phyloP scores from a whole-genome alignment of 1,140 invertebrate species.

The Drosophila prosaltans region DNA sequence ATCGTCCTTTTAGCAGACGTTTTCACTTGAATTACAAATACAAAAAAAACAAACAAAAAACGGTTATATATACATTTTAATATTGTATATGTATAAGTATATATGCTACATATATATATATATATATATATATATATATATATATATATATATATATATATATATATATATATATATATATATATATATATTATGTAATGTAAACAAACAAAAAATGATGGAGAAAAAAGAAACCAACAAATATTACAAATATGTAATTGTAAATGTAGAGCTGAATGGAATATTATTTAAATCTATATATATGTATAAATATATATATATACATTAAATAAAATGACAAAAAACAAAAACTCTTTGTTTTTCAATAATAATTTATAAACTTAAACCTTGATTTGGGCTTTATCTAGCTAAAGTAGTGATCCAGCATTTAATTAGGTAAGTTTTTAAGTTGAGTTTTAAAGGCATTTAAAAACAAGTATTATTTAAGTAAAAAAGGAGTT shows the following conservation, averaged over 20 bases:
- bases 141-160: slow-evolving; percentile 47
- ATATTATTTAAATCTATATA: slow-evolving; percentile 75
- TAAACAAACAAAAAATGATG: slow-evolving; percentile 45
- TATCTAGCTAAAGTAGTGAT: too few relatives aligned
- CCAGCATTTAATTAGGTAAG: too few relatives aligned
- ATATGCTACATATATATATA: slow-evolving; percentile 47
- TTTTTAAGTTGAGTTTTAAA: too few relatives aligned
- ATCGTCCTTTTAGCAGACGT: slow-evolving; percentile 60
- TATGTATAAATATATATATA: slow-evolving; percentile 33
- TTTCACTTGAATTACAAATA: slow-evolving; percentile 51
- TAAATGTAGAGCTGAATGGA: slow-evolving; percentile 81
- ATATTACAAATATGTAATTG: slow-evolving; percentile 78
- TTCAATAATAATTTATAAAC: too few relatives aligned
- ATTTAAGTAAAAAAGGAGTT: too few relatives aligned
- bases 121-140: slow-evolving; percentile 35
- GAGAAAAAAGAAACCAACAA: slow-evolving; percentile 36
- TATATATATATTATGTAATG: slow-evolving; percentile 61
- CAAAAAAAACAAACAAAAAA: slow-evolving; percentile 4
- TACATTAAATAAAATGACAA: slow-evolving; percentile 55
- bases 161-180: too few relatives aligned
- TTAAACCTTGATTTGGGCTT: not conserved
- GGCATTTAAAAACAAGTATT: too few relatives aligned
- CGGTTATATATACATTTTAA: slow-evolving; percentile 76
- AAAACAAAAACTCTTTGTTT: slow-evolving; percentile 20
- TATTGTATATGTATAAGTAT: slow-evolving; percentile 65